Conservation (phyloP, 2,797 vertebrate genomes). For the Gallinago nigripennis region DNA sequence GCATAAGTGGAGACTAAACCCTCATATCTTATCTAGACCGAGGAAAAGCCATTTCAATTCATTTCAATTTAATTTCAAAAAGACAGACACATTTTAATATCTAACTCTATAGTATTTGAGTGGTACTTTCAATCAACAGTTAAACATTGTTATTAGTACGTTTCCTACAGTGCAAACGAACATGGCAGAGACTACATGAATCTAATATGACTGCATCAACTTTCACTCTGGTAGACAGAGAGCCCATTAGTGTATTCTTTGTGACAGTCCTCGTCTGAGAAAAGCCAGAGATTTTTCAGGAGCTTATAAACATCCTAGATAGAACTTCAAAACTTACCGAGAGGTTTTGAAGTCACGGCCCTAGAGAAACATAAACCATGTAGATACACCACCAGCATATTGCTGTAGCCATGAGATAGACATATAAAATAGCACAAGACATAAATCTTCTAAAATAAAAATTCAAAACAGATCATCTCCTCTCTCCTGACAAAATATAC, state of each 20-base stretch:
- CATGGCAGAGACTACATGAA: neutral
- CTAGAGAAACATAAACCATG: constrained; percentile 11
- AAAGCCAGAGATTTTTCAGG: constrained; percentile 18
- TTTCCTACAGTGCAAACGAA: neutral
- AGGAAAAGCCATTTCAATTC: neutral
- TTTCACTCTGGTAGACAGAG: neutral
- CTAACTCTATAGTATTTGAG: neutral
- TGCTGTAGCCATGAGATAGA: neutral
- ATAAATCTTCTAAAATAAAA: constrained; percentile 7
- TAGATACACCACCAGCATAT: neutral
- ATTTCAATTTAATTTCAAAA: neutral
- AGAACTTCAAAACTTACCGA: neutral
- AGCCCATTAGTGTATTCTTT: neutral
- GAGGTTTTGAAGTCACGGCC: neutral
- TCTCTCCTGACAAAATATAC: neutral
- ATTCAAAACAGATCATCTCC: constrained; percentile 2
- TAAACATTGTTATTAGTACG: neutral
- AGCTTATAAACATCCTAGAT: neutral
- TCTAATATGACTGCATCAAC: neutral
- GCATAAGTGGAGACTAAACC: neutral
- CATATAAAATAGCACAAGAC: neutral
- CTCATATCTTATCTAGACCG: neutral
- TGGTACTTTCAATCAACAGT: neutral
- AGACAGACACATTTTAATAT: neutral
- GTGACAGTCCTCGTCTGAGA: neutral